Base-by-base conservation (phyloP, 1,140 invertebrate genomes). In the Lutraria rhynchaena region DNA sequence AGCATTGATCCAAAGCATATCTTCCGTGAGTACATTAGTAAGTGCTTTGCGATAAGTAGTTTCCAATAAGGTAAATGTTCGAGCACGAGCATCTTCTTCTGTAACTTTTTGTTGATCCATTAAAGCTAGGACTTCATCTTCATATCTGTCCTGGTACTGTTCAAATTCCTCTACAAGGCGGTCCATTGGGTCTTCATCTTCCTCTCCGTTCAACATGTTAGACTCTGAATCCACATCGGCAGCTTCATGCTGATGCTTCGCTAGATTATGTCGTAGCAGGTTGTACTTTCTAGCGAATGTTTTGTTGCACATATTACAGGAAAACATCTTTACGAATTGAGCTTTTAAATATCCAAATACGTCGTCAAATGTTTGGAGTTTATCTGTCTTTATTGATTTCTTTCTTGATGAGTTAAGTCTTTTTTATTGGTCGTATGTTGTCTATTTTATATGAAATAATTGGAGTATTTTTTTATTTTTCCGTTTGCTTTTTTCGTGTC, bases 231-330 rank as follows among this genome's bases (percentile, higher is more conserved):
- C 55, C 55, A 57, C 55, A 24, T 57, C 55, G 55, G 9, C 55
- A n/a, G 22, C 24, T 57, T 57, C 55, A 9, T 57, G 55, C 55
- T 57, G 55, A 57, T 57, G 22, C 11, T 57, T 57, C 55, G 17
- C 24, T 22, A 13, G 55, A 13, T 57, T 57, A 57, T 57, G 55
- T 27, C 55, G 9, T 15, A 57, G 17, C 22, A 57, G 55, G 55
- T 57, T 57, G 24, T 57, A 57, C 55, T 57, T 57, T 57, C 55
- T 57, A 57, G 55, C 55, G 22, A 57, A 57, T 57, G 55, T 57
- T 57, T 57, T 57, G 11, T 15, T 57, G 22, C 22, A 57, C 55
- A 57, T 57, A 57, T 57, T 57, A 57, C 11, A 57, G 11, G 22
- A 24, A 57, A 57, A 57, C 55, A 57, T 57, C 11, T 7, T 27